Base-by-base conservation (phyloP, 2,888 invertebrate genomes). In the Sericinus montela region DNA sequence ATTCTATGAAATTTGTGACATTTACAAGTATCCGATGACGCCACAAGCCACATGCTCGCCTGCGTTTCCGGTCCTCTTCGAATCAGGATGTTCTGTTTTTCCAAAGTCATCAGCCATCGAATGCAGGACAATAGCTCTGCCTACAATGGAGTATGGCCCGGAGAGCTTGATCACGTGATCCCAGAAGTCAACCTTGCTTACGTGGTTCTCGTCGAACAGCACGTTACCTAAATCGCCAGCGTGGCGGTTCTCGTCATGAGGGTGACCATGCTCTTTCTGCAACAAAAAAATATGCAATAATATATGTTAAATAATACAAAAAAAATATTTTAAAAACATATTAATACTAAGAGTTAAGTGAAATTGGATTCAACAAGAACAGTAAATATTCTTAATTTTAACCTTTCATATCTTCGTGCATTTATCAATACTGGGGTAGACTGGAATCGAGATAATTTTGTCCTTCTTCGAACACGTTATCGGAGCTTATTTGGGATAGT, bases 141-240 rank as follows among this genome's bases (percentile, higher is more conserved):
- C 95, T 34, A 96, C 64, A 62, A 97, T 93, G 65, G 86, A 90
- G 63, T 92, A 86, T 1, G 85, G 77, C 1, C 95, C 95, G 32
- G 69, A 71, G 14, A 96, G 82, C 10, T 92, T 87, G 54, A 95
- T 92, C 38, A 91, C 56, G 5, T 72, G 71, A 78, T 96, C 95
- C 0, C 75, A 77, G 55, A 94, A 86, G 57, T 92, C 83, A 25
- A 95, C 72, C 7, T 72, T 75, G 0, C 93, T 92, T n/a, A 83
- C 69, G 6, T 91, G 91, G 15, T 80, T 63, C 0, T 67, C 72
- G 64, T 92, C 87, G 19, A 94, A 94, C 9, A 81, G 71, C 39
- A 97, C 86, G 78, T 97, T 97, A 19, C 97, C 97, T 45, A 97
- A 87, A 75, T 97, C 97, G 3, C 97, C 97, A 1, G 94, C 94